Base-by-base conservation (phyloP, 2,797 vertebrate species). In the Lemur catta region DNA sequence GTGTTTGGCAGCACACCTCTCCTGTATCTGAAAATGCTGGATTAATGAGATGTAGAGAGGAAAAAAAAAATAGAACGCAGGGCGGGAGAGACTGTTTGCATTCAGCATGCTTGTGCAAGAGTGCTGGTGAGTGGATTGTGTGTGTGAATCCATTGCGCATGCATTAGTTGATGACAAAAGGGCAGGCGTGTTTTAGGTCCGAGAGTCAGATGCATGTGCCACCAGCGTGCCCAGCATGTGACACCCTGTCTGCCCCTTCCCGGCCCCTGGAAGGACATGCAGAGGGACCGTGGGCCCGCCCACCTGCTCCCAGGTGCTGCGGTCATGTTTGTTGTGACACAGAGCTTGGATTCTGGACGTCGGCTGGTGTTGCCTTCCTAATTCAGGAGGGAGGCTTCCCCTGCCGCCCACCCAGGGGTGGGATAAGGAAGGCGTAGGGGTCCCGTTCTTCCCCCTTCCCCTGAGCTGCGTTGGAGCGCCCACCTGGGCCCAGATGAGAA, bases 131-230 rank as follows among this genome's bases (percentile, higher is more conserved):
- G 26, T 7, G 71, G 26, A 14, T 15, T 6, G 0, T 72, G 71
- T 14, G 38, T 8, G 24, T 9, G 4, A 24, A 1, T 12, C 20
- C 9, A 2, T 28, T 17, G 41, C 13, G 15, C 41, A 43, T 18
- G 7, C 41, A 8, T 28, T 4, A 30, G 41, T 7, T 43, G 0
- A 4, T 43, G 0, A 4, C 26, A 8, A 43, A 72, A 5, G 71
- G 14, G 8, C 3, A 28, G 28, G 18, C 7, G 11, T 15, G 71
- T 28, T 43, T 43, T 28, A 30, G 7, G 7, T 11, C 10, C n/a
- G 22, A 22, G 18, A 35, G 18, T 11, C 3, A 0, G 63, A 67
- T 2, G 7, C 17, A 8, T 0, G 11, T 71, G 24, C 1, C 26
- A 14, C 38, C 38, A 41, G 3, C 41, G 2, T 26, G 13, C 69